phyloP scores from a whole-genome alignment of 2,797 vertebrate genomes.

The Poecilia wingei region DNA sequence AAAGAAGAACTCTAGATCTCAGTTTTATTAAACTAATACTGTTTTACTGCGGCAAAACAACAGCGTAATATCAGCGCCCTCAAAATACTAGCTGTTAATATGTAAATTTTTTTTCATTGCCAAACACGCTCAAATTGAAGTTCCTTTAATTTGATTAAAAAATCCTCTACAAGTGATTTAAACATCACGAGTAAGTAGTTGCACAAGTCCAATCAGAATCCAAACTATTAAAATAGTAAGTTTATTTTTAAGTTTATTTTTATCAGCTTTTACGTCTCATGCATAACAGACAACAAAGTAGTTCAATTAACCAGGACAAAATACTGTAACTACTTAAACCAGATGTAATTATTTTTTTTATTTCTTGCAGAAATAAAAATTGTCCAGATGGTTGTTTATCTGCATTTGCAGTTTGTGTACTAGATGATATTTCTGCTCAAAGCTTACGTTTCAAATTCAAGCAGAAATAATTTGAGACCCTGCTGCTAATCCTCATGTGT shows the following conservation, averaged over 20 bases:
- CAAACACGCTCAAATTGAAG: neutral
- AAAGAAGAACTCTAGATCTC: neutral
- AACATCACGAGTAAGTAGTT: neutral
- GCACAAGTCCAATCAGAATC: neutral
- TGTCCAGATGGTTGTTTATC: neutral
- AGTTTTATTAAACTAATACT: neutral
- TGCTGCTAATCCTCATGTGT: slow-evolving; percentile 43
- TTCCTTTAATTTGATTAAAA: neutral
- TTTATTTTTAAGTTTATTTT: neutral
- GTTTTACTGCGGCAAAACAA: neutral
- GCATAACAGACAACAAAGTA: neutral
- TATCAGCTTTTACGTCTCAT: neutral
- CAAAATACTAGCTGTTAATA: neutral
- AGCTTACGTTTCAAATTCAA: slow-evolving; percentile 45
- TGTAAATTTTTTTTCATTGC: neutral
- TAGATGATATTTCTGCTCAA: slow-evolving; percentile 11
- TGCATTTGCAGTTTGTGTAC: slow-evolving; percentile 17
- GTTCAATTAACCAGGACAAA: neutral
- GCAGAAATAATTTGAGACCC: slow-evolving; percentile 37
- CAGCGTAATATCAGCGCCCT: neutral
- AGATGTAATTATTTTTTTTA: neutral
- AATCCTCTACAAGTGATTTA: neutral
- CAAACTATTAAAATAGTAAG: neutral
- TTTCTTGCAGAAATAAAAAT: slow-evolving; percentile 12
- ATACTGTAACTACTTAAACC: neutral